These are phyloP conservation scores for Limnephilus marmoratus DNA, from an alignment of 2,888 invertebrate species.

Conservation along the genomic window DNA sequence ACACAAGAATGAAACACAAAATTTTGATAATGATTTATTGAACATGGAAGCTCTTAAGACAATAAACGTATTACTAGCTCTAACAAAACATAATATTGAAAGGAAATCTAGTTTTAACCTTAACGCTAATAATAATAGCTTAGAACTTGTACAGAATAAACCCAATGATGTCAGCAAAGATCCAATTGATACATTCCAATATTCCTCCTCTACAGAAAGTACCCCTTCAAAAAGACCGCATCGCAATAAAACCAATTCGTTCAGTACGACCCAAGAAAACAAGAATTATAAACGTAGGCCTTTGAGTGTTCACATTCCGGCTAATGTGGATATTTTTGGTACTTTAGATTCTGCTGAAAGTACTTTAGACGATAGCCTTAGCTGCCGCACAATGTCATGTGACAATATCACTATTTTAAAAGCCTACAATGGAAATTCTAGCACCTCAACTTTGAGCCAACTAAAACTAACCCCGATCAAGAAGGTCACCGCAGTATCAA, in stretches of 20 bases:
- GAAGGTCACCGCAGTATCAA: conserved; percentile 45
- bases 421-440: conserved; percentile 61
- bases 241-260: conserved; percentile 75
- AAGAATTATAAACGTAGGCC: conserved; percentile 73
- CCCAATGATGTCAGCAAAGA: conserved; percentile 73
- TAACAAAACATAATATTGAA: conserved; percentile 70
- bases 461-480: conserved; percentile 65
- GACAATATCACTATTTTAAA: conserved; percentile 66
- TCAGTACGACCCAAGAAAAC: conserved; percentile 69
- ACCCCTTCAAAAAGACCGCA: conserved; percentile 71
- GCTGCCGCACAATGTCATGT: conserved; percentile 71
- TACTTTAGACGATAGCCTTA: conserved; percentile 70
- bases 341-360: conserved; percentile 74
- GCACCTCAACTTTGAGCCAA: conserved; percentile 37
- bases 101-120: conserved; percentile 76
- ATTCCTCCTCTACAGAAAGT: conserved; percentile 73
- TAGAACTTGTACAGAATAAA: conserved; percentile 70
- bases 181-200: conserved; percentile 71
- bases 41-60: conserved; percentile 77
- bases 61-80: conserved; percentile 74
- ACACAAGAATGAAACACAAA: conserved; percentile 68
- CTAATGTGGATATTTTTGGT: conserved; percentile 72
- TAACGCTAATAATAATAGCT: conserved; percentile 70
- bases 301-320: conserved; percentile 74
- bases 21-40: conserved; percentile 74